Evolutionary conservation across 2,888 invertebrate genomes (phyloP), one percentile per base, ranked within the genome.

Genomic region (Chrysomela aeneicollis): DNA sequence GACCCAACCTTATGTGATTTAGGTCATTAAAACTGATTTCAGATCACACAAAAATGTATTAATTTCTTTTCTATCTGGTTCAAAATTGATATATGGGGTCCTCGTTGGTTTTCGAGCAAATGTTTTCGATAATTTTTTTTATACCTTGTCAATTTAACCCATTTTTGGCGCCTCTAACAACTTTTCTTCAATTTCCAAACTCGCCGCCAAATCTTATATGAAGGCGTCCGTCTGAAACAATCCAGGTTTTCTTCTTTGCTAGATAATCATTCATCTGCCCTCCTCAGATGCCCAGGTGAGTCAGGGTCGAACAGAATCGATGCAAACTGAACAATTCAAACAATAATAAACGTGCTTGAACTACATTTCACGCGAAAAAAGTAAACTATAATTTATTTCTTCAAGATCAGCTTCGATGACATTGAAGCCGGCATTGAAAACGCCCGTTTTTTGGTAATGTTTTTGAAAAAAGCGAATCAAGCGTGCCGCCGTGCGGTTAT

Each of bases 271-370:
- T 22, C 47, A 35, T 42, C 60, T 60, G 55, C 64, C 63, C 63
- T 47, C 51, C 21, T 42, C 63, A 21, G 42, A 35, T 35, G 22
- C 60, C 9, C 30, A 50, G 57, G 37, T 61, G 60, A 61, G 64
- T 64, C 64, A 64, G 52, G 64, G 64, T 61, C 64, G 37, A 12
- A 32, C 21, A 17, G 1, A 55, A 64, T 64, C 64, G 60, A 64
- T 63, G 42, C 49, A 42, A 63, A 59, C 5, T 54, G 9, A 37
- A 42, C 55, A 42, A 15, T 42, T 35, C 10, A 9, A 35, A 2
- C 1, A 10, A 2, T 9, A 26, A 35, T 42, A 42, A 10, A 42
- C 42, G 42, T 42, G 42, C 42, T 42, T 15, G 42, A 42, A 42
- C 15, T 42, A n/a, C 3, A 42, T 15, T 42, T 42, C 42, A 1